Evolutionary conservation across 2,797 vertebrate genomes (phyloP), one percentile per base, ranked within the genome.

Genomic region (Malurus leucopterus): DNA sequence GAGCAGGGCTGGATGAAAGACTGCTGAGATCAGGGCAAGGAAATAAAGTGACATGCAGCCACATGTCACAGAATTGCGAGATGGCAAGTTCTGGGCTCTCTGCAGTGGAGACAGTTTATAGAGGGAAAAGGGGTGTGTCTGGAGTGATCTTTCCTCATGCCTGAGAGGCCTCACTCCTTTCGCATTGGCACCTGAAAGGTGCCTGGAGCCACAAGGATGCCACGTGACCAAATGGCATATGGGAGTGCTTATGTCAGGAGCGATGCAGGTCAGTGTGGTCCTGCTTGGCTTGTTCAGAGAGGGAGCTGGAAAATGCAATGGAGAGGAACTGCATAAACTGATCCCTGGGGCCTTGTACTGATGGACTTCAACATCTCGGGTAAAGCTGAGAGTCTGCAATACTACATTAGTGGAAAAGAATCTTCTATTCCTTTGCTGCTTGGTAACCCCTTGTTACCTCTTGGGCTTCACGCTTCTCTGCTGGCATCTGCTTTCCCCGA

Each of bases 131-230:
- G n/a, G 13, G 2, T 59, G 29, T 67, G 36, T 40, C 46, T 47
- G 24, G 30, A 26, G 21, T 63, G 65, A 30, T 23, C 65, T 77
- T 58, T 26, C 27, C 30, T 41, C 1, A 0, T 15, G 20, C 58
- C 72, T 59, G 38, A 41, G 69, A 64, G 47, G 32, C 59, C 9
- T 0, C 4, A 8, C 24, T 71, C 27, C 63, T 84, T 58, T 36
- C 16, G 41, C 0, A 0, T 20, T 29, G 8, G 43, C 58, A 29
- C 40, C 30, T 41, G 63, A 46, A 86, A 19, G 0, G 0, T 49
- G n/a, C 73, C 61, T 4, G 2, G 40, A 79, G 63, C 58, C 2
- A 0, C 26, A n/a, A 59, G 62, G 53, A 22, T 65, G 67, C 40
- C 19, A 22, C 0, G 0, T 13, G 1, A n/a, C 21, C 27, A 65